phyloP scores from a whole-genome alignment of 2,888 invertebrate genomes.

The Volucella zonaria region DNA sequence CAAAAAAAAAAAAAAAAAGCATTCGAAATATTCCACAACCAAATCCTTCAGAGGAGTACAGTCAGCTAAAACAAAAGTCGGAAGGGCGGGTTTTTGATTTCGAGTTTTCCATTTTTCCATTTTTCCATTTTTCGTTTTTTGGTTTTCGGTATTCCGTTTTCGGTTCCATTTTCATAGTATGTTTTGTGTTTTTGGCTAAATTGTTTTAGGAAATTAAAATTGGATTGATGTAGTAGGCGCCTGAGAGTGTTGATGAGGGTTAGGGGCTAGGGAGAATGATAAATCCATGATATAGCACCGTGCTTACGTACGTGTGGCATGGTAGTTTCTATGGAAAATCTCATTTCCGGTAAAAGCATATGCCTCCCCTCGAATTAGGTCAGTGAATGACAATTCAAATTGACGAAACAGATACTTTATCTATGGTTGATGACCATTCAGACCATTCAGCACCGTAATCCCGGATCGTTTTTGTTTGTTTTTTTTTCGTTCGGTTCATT shows the following conservation, averaged over 20 bases:
- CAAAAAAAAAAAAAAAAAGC: not conserved
- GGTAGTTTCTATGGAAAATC: constrained; percentile 40
- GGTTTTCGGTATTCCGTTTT: not conserved
- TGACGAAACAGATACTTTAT: constrained; percentile 37
- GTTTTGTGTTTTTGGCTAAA: constrained; percentile 34
- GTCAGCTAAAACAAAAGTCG: no score
- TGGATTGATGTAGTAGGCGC: constrained; percentile 17
- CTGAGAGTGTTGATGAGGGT: not conserved
- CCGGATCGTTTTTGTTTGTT: constrained; percentile 10
- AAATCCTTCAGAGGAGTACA: not conserved
- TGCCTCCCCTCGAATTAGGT: constrained; percentile 29
- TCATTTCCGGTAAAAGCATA: constrained; percentile 43
- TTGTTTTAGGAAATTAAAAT: constrained; percentile 59
- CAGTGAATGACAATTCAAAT: constrained; percentile 49
- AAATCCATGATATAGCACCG: not conserved
- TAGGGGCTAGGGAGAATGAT: not conserved
- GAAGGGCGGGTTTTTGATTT: not conserved
- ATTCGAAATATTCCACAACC: not conserved
- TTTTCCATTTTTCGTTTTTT: not conserved
- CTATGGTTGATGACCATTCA: constrained; percentile 2
- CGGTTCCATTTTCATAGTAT: not conserved
- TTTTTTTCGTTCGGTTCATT: no score
- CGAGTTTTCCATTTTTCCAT: not conserved
- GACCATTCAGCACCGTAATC: constrained; percentile 17
- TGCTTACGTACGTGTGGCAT: constrained; percentile 10